These are phyloP conservation scores for Drosophila setosimentum DNA, from an alignment of 2,888 invertebrate species.

Conservation along the genomic window DNA sequence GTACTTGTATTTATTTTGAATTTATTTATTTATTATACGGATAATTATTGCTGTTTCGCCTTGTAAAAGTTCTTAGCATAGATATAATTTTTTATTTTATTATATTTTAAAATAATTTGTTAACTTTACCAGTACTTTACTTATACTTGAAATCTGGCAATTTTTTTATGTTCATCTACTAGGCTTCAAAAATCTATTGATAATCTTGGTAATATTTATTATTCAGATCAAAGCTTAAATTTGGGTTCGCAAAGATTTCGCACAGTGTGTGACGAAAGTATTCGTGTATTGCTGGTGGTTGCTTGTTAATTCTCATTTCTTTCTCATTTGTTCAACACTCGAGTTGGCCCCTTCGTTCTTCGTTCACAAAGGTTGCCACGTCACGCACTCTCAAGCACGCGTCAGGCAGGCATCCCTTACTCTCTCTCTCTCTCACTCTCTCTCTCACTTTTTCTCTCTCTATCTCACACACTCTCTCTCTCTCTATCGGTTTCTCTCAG, in stretches of 20 bases:
- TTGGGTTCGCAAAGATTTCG: not conserved
- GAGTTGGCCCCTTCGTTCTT: slow-evolving; percentile 31
- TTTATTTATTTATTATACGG: not conserved
- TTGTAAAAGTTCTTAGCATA: not conserved
- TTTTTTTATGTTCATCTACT: not conserved
- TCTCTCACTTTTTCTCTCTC: not conserved
- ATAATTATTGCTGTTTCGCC: not conserved
- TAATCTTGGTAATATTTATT: not conserved
- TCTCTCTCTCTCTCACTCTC: not conserved
- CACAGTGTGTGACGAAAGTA: slow-evolving; percentile 19
- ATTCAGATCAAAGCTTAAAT: not conserved
- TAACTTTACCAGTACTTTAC: not conserved
- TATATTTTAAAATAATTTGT: not conserved
- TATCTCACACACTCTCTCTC: not conserved
- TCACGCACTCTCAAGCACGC: slow-evolving; percentile 71
- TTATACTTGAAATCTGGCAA: not conserved
- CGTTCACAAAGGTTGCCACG: slow-evolving; percentile 57
- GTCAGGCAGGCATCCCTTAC: slow-evolving; percentile 47
- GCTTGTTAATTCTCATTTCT: slow-evolving; percentile 52
- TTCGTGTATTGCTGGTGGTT: slow-evolving; percentile 50
- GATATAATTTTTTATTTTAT: rapidly evolving
- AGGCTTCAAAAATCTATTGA: not conserved
- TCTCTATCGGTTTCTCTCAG: not conserved
- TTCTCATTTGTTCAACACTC: slow-evolving; percentile 56
- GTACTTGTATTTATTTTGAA: too few relatives aligned